Base-by-base conservation (phyloP, 2,113 vertebrate genomes). In the Phalacrocorax brasilianus region DNA sequence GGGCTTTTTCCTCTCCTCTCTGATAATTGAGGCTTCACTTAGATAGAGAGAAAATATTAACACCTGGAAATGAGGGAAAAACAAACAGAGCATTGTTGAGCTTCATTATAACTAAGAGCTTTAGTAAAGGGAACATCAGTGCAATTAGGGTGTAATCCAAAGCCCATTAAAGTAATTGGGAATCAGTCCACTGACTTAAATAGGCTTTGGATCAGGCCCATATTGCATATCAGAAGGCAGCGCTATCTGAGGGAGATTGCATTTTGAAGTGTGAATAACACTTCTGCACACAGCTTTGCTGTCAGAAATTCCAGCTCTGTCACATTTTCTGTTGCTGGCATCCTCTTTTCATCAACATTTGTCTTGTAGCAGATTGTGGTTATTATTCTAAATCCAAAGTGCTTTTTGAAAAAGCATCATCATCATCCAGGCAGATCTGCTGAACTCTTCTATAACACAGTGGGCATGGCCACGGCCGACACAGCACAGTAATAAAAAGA, bases 71-170 rank as follows among this genome's bases (percentile, higher is more conserved):
- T 1, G 8, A 75, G 8, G 61, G 82, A 35, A 90, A 96, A 94
- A 68, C 92, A 95, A 94, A 97, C 81, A 95, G 17, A 85, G 44
- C 32, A 26, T 44, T 93, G 93, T 85, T 92, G 74, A 83, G 47
- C 68, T 95, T 95, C 63, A 74, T 81, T 95, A 35, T 84, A 94
- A 92, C 85, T 61, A 91, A 92, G 17, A 89, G 82, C 93, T 94
- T 96, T 91, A 84, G 87, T 95, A 92, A 95, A 97, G 75, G 74
- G 87, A 96, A 95, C 62, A 93, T 91, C 86, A 89, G 87, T 85
- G 92, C 80, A 97, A 96, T 96, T 96, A 95, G 74, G 71, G 56
- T 40, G 59, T 91, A 92, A 96, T 97, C 95, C 96, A 96, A 86
- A 95, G 70, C 89, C 94, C 74, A 89, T 97, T 95, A 95, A 97